A percentile compares a stretch with the other conserved stretches of the same genome.
phyloP scores from a whole-genome alignment of 2,797 vertebrate genomes.

The Cyprinodon diabolis region DNA sequence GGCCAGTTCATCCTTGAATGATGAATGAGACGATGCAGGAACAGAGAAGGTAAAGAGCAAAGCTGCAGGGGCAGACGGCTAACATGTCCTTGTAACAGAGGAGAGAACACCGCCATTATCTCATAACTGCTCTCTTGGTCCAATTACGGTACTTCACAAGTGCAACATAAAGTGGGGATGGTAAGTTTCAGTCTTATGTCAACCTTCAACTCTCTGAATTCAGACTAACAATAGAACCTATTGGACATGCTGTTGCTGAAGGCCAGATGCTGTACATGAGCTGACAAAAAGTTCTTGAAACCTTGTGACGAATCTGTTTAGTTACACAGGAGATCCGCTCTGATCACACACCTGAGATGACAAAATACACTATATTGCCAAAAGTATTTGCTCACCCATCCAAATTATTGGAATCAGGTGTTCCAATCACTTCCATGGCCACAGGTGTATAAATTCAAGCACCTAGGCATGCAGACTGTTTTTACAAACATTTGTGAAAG shows the following conservation, averaged over 20 bases:
- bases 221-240: background rate
- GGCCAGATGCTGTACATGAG: background rate
- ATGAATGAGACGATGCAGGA: background rate
- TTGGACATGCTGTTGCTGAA: background rate
- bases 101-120: background rate
- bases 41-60: background rate
- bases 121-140: background rate
- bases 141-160: background rate
- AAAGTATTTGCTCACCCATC: too few relatives aligned
- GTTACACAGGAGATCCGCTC: background rate
- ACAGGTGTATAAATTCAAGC: too few relatives aligned
- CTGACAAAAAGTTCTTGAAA: background rate
- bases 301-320: background rate
- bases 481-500: too few relatives aligned
- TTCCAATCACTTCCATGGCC: too few relatives aligned
- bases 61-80: conserved; percentile 13
- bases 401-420: too few relatives aligned
- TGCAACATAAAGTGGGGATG: background rate
- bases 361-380: too few relatives aligned
- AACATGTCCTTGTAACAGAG: conserved; percentile 5
- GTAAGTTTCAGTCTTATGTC: background rate
- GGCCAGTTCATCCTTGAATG: background rate
- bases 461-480: too few relatives aligned
- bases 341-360: conserved; percentile 1
- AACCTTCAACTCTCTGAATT: background rate